Percentiles rank a stretch among this genome's conserved stretches.
phyloP scores from a whole-genome alignment of 2,888 invertebrate genomes.

The Boloria euphrosyne region DNA sequence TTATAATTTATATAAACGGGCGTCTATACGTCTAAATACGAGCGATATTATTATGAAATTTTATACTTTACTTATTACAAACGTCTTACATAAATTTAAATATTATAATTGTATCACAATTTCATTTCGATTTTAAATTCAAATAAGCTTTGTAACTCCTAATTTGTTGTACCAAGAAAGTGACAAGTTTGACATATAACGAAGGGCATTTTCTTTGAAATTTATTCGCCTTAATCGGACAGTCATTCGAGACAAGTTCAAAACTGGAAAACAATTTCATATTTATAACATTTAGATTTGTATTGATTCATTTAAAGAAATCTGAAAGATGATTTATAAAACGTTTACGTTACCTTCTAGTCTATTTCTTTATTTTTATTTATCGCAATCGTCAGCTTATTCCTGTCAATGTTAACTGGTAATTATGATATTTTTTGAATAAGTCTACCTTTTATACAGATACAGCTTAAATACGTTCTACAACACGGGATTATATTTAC shows the following conservation, averaged over 20 bases:
- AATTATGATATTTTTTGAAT: too few species aligned
- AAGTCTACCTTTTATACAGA: too few species aligned
- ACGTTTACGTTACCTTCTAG: not conserved
- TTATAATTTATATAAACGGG: too few species aligned
- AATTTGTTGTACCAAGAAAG: conserved; percentile 10
- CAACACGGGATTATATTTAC: too few species aligned
- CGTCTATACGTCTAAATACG: too few species aligned
- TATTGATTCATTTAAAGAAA: not conserved
- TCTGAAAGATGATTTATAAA: not conserved
- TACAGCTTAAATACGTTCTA: too few species aligned
- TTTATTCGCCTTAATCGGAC: conserved; percentile 16
- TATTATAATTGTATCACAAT: not conserved
- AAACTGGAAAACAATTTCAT: conserved; percentile 6
- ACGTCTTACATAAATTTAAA: not conserved
- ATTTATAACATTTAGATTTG: not conserved
- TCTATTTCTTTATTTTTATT: too few species aligned
- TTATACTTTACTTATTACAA: too few species aligned
- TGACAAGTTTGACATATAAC: conserved; percentile 21
- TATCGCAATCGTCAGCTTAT: too few species aligned
- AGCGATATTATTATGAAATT: too few species aligned
- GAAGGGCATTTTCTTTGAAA: conserved; percentile 12
- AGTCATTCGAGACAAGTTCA: conserved; percentile 14
- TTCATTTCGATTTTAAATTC: not conserved
- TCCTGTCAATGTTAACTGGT: too few species aligned
- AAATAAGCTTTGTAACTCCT: not conserved